Base-by-base conservation (phyloP, 2,888 invertebrate genomes). In the Melanophora roralis region DNA sequence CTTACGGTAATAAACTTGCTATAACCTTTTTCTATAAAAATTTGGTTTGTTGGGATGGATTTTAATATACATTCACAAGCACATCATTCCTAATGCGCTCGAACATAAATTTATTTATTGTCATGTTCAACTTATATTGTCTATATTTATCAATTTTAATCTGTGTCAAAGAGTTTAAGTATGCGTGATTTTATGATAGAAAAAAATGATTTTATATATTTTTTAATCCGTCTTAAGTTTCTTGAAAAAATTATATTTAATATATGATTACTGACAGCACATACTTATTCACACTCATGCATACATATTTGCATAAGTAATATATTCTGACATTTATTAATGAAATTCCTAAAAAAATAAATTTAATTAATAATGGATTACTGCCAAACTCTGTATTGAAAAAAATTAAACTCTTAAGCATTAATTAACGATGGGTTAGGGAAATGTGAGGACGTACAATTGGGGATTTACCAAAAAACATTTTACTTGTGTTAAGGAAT, bases 361-460 rank as follows among this genome's bases (percentile, higher is more conserved):
- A 32, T 32, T 53, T 53, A 12, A 49, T 49, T 49, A 49, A 49
- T 49, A 49, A 49, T 23, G 49, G 49, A 49, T 49, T 49, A 49
- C 11, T 16, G 16, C 16, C 16, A 34, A 34, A 9, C 32, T 11
- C 32, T 53, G 11, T n/a, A n/a, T n/a, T n/a, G n/a, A n/a, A n/a
- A n/a, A n/a, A n/a, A n/a, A n/a, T n/a, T n/a, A n/a, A n/a, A n/a
- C n/a, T n/a, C n/a, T n/a, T n/a, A n/a, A n/a, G n/a, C n/a, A n/a
- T n/a, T n/a, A n/a, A n/a, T n/a, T n/a, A n/a, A n/a, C n/a, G n/a
- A n/a, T n/a, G n/a, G n/a, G n/a, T n/a, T n/a, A n/a, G n/a, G n/a
- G n/a, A n/a, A n/a, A n/a, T n/a, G n/a, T n/a, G n/a, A n/a, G n/a
- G n/a, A n/a, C n/a, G n/a, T n/a, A n/a, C n/a, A n/a, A n/a, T n/a